Conservation (phyloP, 2,113 vertebrate species). For the Holacanthus passer region DNA sequence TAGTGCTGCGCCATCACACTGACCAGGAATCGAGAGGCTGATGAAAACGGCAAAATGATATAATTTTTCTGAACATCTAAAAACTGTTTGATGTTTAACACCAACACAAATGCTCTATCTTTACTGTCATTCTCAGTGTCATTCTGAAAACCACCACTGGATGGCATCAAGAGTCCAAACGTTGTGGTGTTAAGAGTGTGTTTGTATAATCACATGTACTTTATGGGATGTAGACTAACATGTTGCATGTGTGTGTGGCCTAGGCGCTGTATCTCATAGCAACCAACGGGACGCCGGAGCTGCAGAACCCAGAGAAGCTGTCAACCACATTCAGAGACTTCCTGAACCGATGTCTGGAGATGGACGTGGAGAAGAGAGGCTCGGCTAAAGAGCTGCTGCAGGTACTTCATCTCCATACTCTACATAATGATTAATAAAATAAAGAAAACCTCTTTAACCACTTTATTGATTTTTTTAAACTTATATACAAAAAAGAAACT, state of each 20-base stretch:
- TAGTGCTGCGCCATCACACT: too few relatives aligned
- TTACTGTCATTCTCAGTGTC: background rate
- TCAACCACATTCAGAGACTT: slow-evolving; percentile 94
- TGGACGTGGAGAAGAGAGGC: slow-evolving; percentile 98
- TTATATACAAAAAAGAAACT: too few relatives aligned
- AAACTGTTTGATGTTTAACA: background rate
- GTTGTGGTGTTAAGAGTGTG: rapidly evolving
- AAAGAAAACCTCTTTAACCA: too few relatives aligned
- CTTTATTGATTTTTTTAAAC: too few relatives aligned
- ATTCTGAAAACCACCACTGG: slow-evolving; percentile 28
- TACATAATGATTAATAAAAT: too few relatives aligned
- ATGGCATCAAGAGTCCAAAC: background rate
- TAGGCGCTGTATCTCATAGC: slow-evolving; percentile 98
- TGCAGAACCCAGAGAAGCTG: slow-evolving; percentile 97
- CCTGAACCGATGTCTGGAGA: slow-evolving; percentile 95
- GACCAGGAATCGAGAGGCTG: too few relatives aligned
- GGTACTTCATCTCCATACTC: slow-evolving; percentile 85
- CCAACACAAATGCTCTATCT: too few relatives aligned
- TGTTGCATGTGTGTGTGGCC: slow-evolving; percentile 36
- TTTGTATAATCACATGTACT: background rate
- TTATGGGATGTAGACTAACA: background rate
- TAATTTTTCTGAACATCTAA: too few relatives aligned
- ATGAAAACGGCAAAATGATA: too few relatives aligned
- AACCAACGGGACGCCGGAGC: slow-evolving; percentile 96
- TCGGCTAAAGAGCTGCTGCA: slow-evolving; percentile 95